A percentile compares a stretch with the other conserved stretches of the same genome.
Conservation (phyloP, 2,113 vertebrate genomes). For the Charina bottae region DNA sequence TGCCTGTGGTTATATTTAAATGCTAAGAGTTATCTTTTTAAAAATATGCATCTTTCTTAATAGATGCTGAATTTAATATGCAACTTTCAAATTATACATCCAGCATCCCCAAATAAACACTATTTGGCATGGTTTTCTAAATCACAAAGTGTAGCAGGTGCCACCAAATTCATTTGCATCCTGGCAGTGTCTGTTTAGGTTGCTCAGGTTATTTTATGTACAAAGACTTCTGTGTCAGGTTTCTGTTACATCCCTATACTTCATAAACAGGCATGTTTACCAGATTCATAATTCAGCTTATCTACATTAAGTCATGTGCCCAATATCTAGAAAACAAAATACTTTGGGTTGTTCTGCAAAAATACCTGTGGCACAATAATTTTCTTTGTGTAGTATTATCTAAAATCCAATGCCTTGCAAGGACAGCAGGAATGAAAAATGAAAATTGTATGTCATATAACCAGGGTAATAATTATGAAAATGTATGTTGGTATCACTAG, state of each 20-base stretch:
- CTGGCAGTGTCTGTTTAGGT: not conserved
- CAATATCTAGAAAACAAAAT: conserved; percentile 57
- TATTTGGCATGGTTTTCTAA: not conserved
- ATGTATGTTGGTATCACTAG: not conserved
- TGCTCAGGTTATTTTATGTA: not conserved
- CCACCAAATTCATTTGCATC: not conserved
- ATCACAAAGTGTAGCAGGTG: not conserved
- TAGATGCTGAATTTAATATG: not conserved
- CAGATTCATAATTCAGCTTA: conserved; percentile 47
- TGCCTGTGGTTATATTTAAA: not conserved
- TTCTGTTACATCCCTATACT: not conserved
- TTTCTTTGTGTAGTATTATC: conserved; percentile 51
- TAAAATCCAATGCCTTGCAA: conserved; percentile 40
- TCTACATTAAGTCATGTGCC: conserved; percentile 38
- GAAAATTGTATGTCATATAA: conserved; percentile 1
- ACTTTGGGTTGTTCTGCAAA: conserved; percentile 45
- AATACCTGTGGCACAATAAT: conserved; percentile 49
- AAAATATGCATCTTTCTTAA: not conserved
- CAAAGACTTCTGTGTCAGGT: not conserved
- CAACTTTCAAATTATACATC: not conserved
- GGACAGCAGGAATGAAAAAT: conserved; percentile 6
- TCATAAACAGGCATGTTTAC: conserved; percentile 47
- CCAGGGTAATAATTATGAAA: not conserved
- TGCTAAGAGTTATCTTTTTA: not conserved
- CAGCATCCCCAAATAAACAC: not conserved